These are phyloP conservation scores for Coptodon bakossiorum DNA, from an alignment of 2,113 vertebrate species.

Conservation along the genomic window DNA sequence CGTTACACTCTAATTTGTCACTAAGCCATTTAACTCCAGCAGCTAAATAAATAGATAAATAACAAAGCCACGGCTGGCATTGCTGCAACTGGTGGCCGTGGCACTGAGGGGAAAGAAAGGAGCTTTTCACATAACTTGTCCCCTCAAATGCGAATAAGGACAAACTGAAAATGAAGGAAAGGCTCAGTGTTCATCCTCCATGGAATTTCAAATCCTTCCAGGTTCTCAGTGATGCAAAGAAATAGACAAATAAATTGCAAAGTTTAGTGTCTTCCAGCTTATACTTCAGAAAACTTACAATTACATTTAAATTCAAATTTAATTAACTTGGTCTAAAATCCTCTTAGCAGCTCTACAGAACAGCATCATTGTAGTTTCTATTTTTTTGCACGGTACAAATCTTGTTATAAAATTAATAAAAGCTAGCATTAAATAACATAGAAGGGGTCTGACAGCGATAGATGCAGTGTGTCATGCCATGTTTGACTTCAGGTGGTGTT, in stretches of 20 bases:
- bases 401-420: not conserved
- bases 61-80: conserved; percentile 23
- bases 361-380: not conserved
- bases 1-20: conserved; percentile 64
- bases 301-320: not conserved
- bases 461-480: not conserved
- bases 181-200: not conserved
- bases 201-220: not conserved
- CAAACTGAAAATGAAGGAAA: not conserved
- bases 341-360: not conserved
- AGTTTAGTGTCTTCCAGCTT: not conserved
- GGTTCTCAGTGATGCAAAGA: conserved; percentile 24
- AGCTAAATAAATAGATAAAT: conserved; percentile 52
- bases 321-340: not conserved
- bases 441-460: not conserved
- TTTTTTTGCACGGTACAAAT: rapidly evolving
- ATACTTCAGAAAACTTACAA: not conserved
- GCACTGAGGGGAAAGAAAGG: not conserved
- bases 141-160: conserved; percentile 9
- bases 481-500: not conserved
- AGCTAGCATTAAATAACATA: not conserved
- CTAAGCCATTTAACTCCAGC: conserved; percentile 59
- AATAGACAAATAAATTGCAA: not conserved
- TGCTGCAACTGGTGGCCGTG: conserved; percentile 13
- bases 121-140: not conserved